A percentile compares a stretch with the other conserved stretches of the same genome.
phyloP scores from a whole-genome alignment of 2,888 invertebrate species.

The Ophioninae sp. region DNA sequence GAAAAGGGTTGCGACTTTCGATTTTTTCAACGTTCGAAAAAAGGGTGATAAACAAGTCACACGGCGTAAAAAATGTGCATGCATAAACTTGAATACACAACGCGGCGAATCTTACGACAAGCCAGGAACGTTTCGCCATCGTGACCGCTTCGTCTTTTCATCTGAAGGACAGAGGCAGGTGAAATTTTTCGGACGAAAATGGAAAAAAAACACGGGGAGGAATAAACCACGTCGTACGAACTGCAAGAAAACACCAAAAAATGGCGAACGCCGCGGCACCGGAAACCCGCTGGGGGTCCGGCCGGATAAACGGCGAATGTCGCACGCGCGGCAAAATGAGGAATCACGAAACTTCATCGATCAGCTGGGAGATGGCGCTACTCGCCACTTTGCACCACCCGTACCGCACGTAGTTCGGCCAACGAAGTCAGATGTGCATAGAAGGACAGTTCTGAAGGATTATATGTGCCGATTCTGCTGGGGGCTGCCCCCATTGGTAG shows the following conservation, averaged over 20 bases:
- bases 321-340: not conserved
- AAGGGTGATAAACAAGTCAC: too few relatives aligned
- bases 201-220: not conserved
- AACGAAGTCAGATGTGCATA: too few relatives aligned
- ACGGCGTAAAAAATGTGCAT: not conserved
- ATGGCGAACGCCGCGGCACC: not conserved
- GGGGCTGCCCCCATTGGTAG: too few relatives aligned
- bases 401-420: not conserved
- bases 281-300: not conserved
- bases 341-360: not conserved
- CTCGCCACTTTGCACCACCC: conserved; percentile 4
- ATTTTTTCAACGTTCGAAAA: not conserved
- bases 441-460: too few relatives aligned
- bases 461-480: too few relatives aligned
- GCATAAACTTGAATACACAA: not conserved
- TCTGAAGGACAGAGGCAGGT: not conserved
- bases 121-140: not conserved
- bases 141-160: not conserved
- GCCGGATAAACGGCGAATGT: not conserved
- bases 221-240: not conserved
- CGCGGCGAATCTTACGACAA: conserved; percentile 3
- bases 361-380: conserved; percentile 1
- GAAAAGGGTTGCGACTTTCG: not conserved
- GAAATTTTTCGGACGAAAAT: not conserved
- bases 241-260: not conserved